phyloP scores from a whole-genome alignment of 1,140 invertebrate genomes.

The Drosophila varians region DNA sequence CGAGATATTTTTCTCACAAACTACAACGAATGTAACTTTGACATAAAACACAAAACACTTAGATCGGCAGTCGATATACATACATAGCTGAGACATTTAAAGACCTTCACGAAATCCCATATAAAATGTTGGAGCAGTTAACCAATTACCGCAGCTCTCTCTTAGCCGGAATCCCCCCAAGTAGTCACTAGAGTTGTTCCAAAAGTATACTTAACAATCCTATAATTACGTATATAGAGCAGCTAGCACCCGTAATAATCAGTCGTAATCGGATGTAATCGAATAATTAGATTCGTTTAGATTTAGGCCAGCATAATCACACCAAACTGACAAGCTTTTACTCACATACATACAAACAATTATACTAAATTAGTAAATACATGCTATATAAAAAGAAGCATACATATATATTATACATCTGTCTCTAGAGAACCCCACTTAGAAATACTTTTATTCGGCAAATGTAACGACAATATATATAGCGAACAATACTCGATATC shows the following conservation, averaged over 20 bases:
- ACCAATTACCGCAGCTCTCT: conserved; percentile 40
- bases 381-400: background rate
- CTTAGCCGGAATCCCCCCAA: conserved; percentile 21
- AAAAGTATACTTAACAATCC: conserved; percentile 5
- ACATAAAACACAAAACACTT: conserved; percentile 16
- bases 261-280: conserved; percentile 20
- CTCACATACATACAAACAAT: conserved; percentile 18
- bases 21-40: conserved; percentile 37
- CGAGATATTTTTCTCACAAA: conserved; percentile 50
- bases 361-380: background rate
- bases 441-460: conserved; percentile 21
- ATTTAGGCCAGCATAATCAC: conserved; percentile 41
- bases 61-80: conserved; percentile 17
- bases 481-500: conserved; percentile 37
- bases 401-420: conserved; percentile 1
- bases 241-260: conserved; percentile 36
- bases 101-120: conserved; percentile 20
- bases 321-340: conserved; percentile 11
- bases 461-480: conserved; percentile 17
- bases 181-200: conserved; percentile 40
- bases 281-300: conserved; percentile 35
- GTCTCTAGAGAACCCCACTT: conserved; percentile 33
- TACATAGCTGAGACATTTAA: conserved; percentile 4
- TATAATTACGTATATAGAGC: conserved; percentile 32
- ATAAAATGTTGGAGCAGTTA: conserved; percentile 45